A percentile compares a stretch with the other conserved stretches of the same genome.
Conservation (phyloP, 2,113 vertebrate genomes). For the Malurus melanocephalus region DNA sequence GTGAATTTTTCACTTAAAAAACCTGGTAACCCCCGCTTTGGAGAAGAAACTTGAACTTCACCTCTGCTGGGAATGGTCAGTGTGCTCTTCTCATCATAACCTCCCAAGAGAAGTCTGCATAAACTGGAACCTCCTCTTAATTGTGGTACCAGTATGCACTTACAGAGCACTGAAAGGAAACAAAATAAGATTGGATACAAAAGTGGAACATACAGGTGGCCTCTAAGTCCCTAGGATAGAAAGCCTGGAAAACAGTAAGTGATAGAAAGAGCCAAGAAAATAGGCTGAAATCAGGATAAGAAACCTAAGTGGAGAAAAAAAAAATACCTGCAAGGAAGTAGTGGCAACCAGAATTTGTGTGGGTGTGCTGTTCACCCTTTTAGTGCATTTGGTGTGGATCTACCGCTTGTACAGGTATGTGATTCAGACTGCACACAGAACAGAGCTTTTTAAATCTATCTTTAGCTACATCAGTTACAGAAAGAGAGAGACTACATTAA, state of each 20-base stretch:
- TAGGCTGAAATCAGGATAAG: neutral
- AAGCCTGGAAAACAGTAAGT: neutral
- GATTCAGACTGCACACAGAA: neutral
- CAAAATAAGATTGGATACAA: neutral
- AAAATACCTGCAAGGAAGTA: neutral
- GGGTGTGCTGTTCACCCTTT: neutral
- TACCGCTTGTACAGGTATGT: neutral
- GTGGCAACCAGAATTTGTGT: neutral
- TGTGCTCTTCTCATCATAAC: neutral
- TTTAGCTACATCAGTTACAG: neutral
- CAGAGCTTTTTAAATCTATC: neutral
- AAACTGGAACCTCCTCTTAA: neutral
- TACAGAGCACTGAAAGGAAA: neutral
- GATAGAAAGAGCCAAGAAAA: neutral
- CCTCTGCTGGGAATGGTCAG: neutral
- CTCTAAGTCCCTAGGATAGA: neutral
- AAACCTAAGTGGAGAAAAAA: neutral
- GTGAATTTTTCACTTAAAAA: neutral
- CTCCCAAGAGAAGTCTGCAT: neutral
- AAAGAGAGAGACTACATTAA: neutral
- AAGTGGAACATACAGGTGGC: neutral
- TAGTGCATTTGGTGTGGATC: neutral
- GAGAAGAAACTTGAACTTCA: neutral
- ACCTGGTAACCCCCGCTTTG: neutral
- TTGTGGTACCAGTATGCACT: neutral